These are phyloP conservation scores for Pelecanoides urinatrix DNA, from an alignment of 2,113 vertebrate species.

Conservation along the genomic window DNA sequence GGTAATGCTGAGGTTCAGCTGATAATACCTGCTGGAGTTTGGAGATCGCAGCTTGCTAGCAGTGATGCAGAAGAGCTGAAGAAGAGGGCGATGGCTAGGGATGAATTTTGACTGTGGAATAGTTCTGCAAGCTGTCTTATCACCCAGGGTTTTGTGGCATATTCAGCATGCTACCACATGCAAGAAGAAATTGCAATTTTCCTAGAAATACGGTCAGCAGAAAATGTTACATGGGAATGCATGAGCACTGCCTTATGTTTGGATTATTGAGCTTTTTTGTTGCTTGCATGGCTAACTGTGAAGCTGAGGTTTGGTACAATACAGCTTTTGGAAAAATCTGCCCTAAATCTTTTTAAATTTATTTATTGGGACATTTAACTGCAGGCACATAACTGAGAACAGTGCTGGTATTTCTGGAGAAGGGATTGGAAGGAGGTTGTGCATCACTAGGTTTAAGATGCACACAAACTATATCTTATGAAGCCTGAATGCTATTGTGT, in stretches of 20 bases:
- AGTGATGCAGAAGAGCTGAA: background rate
- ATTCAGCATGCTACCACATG: background rate
- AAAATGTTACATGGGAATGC: background rate
- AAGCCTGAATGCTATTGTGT: background rate
- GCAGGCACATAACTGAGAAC: background rate
- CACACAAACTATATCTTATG: background rate
- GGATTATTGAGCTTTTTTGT: background rate
- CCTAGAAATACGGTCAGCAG: background rate
- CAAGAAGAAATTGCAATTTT: slow-evolving; percentile 2
- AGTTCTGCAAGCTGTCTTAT: background rate
- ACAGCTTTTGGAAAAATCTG: background rate
- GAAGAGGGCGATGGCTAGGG: background rate
- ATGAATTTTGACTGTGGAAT: background rate
- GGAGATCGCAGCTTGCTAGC: background rate
- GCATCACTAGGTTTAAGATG: background rate
- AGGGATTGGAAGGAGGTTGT: background rate
- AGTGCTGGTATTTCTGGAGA: background rate
- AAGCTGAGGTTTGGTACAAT: background rate
- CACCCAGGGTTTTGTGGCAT: background rate
- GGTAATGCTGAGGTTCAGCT: background rate
- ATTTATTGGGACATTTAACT: background rate
- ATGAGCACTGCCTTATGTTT: background rate
- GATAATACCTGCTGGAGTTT: background rate
- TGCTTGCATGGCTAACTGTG: background rate
- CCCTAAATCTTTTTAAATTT: background rate